These are phyloP conservation scores for Allolobophora icterica DNA, from an alignment of 2,888 invertebrate genomes.

Conservation along the genomic window DNA sequence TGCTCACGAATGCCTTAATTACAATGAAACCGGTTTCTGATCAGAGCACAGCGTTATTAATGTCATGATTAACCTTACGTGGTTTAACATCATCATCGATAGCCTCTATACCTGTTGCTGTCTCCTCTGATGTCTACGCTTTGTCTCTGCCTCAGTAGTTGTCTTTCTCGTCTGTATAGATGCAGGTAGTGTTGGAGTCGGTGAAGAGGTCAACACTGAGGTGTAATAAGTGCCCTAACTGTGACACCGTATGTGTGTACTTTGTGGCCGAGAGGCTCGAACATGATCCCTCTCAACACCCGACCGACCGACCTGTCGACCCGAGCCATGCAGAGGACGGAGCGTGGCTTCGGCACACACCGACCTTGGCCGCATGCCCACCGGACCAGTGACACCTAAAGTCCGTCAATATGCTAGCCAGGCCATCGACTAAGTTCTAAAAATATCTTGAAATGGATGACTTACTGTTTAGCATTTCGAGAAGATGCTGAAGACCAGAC, in stretches of 20 bases:
- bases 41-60: no score
- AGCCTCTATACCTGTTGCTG: no score
- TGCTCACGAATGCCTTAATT: not conserved
- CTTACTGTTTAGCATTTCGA: not conserved
- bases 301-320: not conserved
- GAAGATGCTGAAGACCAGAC: not conserved
- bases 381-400: not conserved
- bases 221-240: not conserved
- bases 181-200: not conserved
- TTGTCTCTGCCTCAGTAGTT: not conserved
- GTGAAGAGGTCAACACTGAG: not conserved
- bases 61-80: no score
- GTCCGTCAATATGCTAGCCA: not conserved
- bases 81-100: no score
- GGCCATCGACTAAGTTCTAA: not conserved
- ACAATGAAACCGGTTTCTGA: not conserved
- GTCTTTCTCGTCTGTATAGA: not conserved
- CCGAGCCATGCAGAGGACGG: not conserved
- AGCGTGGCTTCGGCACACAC: not conserved
- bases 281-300: not conserved
- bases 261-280: not conserved
- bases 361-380: not conserved
- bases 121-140: not conserved
- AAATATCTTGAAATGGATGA: not conserved
- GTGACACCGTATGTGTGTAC: constrained; percentile 4